Evolutionary conservation across 2,797 vertebrate species (phyloP).

Genomic region (Bucorvus abyssinicus): DNA sequence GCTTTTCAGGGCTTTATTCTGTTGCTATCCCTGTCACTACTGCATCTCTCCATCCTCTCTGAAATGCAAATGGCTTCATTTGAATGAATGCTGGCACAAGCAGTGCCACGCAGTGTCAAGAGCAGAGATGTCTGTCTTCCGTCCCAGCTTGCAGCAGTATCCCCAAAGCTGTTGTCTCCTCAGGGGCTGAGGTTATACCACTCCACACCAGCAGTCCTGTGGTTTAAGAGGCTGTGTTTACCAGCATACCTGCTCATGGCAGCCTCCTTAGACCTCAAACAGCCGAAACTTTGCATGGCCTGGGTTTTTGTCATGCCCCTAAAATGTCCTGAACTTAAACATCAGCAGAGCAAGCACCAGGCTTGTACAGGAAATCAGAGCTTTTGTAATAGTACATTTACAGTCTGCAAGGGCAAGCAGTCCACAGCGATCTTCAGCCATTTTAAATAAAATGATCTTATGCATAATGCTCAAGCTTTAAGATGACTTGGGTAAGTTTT

Average conservation of each 20-base stretch:
- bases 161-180: neutral
- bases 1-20: neutral
- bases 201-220: neutral
- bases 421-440: neutral
- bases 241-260: neutral
- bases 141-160: neutral
- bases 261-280: neutral
- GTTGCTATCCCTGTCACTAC: neutral
- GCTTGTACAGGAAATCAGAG: neutral
- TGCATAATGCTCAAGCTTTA: neutral
- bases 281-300: neutral
- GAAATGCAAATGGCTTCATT: neutral
- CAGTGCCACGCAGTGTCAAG: neutral
- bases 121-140: neutral
- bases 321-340: neutral
- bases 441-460: neutral
- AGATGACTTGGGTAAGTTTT: neutral
- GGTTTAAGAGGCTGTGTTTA: neutral
- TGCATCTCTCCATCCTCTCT: neutral
- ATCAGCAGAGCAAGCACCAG: neutral
- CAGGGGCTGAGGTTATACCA: neutral
- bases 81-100: neutral
- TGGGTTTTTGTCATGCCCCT: neutral
- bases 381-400: neutral
- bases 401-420: neutral